Base-by-base conservation (phyloP, 2,113 vertebrate species). In the Raphicerus campestris region DNA sequence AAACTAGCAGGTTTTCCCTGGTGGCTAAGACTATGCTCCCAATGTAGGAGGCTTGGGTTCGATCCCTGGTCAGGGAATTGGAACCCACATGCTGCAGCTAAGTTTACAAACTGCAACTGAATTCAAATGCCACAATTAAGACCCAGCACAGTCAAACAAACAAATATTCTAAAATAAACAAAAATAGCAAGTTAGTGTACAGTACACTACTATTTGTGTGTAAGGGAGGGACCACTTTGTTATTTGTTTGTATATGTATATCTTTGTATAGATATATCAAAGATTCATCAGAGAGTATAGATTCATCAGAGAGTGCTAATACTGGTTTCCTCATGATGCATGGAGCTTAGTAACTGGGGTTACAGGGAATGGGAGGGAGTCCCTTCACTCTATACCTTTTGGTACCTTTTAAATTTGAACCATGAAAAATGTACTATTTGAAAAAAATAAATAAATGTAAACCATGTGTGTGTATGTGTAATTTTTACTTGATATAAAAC, bases 331-430 rank as follows among this genome's bases (percentile, higher is more conserved):
- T 80, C 3, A 1, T 28, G 11, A 83, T 2, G 7, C 86, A 7
- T 56, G 10, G 32, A 89, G 32, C 16, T 77, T n/a, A 11, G 15
- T 61, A 32, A 84, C 22, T 26, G 17, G 7, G 10, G 8, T 9
- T 39, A 30, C 16, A 53, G 45, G 26, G 14, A 30, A 20, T 9
- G 6, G 22, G 30, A 87, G 45, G 47, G 4, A 77, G 15, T 60
- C 66, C 32, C 89, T 92, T 90, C 55, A n/a, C 35, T 56, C 2
- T 45, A 11, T 60, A 87, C 6, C 20, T 89, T 32, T 91, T 87
- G 88, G 61, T 35, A 89, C 13, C 39, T 94, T 95, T 51, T 24
- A 94, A 75, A 93, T 97, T 92, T 42, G 28, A 97, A 75, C 80
- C 19, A 45, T 66, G 51, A 45, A 92, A 92, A 86, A 89, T 60